Conservation (phyloP, 2,888 invertebrate species). For the Yponomeuta plumbellus region DNA sequence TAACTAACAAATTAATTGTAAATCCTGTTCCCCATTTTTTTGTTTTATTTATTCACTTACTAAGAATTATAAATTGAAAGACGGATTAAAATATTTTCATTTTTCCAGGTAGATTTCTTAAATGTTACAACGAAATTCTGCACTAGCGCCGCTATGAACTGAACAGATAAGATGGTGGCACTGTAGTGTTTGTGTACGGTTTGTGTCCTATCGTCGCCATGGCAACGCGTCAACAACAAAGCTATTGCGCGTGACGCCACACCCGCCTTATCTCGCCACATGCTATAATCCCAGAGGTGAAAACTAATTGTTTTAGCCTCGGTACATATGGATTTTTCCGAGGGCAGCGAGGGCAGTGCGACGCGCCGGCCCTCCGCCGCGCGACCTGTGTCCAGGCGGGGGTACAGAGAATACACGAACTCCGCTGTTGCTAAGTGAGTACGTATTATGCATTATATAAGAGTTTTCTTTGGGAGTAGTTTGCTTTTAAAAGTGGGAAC, state of each 20-base stretch:
- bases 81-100: no score
- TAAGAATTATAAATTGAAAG: no score
- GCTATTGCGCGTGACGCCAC: conserved; percentile 47
- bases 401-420: conserved; percentile 56
- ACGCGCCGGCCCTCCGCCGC: conserved; percentile 45
- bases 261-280: conserved; percentile 18
- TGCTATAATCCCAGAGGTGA: conserved; percentile 35
- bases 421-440: conserved; percentile 54
- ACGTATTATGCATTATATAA: conserved; percentile 6
- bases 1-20: no score
- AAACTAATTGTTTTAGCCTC: conserved; percentile 30
- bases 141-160: no score
- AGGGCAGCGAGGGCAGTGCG: conserved; percentile 46
- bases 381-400: conserved; percentile 60
- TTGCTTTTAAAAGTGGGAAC: no score
- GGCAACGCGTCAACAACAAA: conserved; percentile 52
- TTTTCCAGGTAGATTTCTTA: no score
- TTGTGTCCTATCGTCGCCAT: conserved; percentile 36
- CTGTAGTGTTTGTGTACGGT: no score
- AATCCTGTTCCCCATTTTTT: no score
- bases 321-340: conserved; percentile 64
- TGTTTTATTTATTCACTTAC: no score
- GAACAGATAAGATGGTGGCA: no score
- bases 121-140: no score
- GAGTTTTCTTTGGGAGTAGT: background rate